phyloP scores from a whole-genome alignment of 2,888 invertebrate species.

The Agonopterix alstromeriana region DNA sequence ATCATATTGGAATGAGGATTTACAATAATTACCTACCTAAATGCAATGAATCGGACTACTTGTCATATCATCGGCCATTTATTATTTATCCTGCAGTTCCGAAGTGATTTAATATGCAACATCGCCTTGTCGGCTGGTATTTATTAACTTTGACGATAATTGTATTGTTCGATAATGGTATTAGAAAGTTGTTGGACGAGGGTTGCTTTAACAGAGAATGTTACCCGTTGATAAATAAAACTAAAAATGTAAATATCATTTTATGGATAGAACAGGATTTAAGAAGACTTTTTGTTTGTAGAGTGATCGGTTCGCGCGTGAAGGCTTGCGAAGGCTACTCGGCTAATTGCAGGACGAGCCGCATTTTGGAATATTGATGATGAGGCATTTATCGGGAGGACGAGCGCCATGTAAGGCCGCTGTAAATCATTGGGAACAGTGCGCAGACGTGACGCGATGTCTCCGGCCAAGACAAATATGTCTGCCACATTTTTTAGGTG shows the following conservation, averaged over 20 bases:
- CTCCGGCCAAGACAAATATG: constrained; percentile 66
- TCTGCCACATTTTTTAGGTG: constrained; percentile 59
- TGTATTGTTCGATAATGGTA: constrained; percentile 28
- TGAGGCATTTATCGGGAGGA: constrained; percentile 73
- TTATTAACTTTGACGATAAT: constrained; percentile 49
- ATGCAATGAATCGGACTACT: constrained; percentile 20
- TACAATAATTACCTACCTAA: too few relatives aligned
- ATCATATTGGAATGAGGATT: too few relatives aligned
- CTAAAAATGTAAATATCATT: constrained; percentile 51
- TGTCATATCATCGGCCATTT: constrained; percentile 49
- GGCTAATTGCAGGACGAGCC: constrained; percentile 70
- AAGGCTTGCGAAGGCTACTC: constrained; percentile 68
- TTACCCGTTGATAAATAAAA: constrained; percentile 16
- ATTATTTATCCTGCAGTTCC: constrained; percentile 48
- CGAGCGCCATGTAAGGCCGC: constrained; percentile 67
- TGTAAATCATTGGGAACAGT: constrained; percentile 71
- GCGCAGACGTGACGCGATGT: constrained; percentile 71
- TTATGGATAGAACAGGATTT: constrained; percentile 69
- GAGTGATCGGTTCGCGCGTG: constrained; percentile 53
- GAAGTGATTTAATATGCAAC: constrained; percentile 61
- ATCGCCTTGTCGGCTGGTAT: constrained; percentile 40
- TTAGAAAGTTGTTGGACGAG: constrained; percentile 12
- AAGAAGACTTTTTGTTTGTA: constrained; percentile 54
- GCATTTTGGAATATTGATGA: constrained; percentile 77
- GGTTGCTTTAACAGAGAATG: too few relatives aligned